phyloP scores from a whole-genome alignment of 1,140 invertebrate species.

The Ruditapes philippinarum region DNA sequence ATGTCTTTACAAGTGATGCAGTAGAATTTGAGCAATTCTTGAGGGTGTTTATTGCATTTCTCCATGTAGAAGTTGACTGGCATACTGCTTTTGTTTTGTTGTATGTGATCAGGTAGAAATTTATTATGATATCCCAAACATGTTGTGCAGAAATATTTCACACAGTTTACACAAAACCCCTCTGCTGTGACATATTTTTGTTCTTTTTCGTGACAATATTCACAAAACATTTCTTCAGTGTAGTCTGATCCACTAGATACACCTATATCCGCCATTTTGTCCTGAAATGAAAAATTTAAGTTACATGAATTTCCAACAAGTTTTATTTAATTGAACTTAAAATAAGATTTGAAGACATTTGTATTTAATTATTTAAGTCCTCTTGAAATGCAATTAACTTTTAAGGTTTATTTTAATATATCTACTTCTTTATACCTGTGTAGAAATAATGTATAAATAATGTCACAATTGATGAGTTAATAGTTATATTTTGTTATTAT shows the following conservation, averaged over 20 bases:
- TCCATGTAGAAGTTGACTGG: neutral
- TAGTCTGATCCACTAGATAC: neutral
- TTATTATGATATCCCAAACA: neutral
- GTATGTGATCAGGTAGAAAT: neutral
- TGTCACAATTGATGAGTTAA: no score
- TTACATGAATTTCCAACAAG: no score
- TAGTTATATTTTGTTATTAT: no score
- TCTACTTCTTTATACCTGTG: no score
- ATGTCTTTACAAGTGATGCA: neutral
- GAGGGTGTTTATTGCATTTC: neutral
- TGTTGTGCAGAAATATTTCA: neutral
- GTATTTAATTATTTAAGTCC: no score
- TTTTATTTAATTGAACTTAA: no score
- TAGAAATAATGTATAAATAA: no score
- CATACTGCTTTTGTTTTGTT: neutral
- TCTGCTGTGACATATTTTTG: neutral
- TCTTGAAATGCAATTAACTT: no score
- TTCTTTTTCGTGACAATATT: neutral
- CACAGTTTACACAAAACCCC: neutral
- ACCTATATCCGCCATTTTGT: neutral
- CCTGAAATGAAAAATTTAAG: no score
- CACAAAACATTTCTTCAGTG: neutral
- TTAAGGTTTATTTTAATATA: no score
- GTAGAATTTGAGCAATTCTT: neutral
- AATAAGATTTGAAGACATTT: no score